Evolutionary conservation across 2,797 vertebrate genomes (phyloP).

Genomic region (Babyrousa celebensis): DNA sequence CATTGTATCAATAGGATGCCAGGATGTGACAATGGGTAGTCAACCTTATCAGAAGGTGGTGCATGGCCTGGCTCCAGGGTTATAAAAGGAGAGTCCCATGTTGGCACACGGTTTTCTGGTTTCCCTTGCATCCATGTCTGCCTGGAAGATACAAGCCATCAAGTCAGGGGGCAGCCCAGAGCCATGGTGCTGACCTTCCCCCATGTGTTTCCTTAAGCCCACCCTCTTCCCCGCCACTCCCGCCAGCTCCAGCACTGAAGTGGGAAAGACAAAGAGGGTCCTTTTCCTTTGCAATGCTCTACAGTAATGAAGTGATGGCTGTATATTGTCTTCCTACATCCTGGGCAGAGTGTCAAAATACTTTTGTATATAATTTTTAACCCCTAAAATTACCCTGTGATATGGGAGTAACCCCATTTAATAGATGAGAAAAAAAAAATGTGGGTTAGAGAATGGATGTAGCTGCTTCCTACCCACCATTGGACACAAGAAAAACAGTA

Average conservation of each 20-base stretch:
- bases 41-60: background rate
- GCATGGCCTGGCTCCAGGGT: accelerated
- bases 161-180: accelerated
- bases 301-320: accelerated
- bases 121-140: background rate
- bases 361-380: background rate
- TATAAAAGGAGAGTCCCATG: accelerated
- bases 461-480: accelerated
- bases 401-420: background rate
- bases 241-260: accelerated
- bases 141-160: background rate
- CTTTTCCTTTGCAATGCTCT: accelerated
- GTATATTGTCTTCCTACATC: accelerated
- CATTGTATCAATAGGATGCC: background rate
- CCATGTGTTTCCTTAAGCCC: background rate
- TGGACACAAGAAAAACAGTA: background rate
- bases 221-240: accelerated
- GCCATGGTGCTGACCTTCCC: background rate
- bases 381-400: background rate
- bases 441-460: background rate
- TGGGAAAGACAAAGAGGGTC: accelerated
- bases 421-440: background rate
- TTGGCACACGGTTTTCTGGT: background rate
- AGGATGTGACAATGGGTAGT: background rate
- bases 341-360: accelerated